Conservation (phyloP, 2,113 vertebrate genomes). For the Trinectes maculatus region DNA sequence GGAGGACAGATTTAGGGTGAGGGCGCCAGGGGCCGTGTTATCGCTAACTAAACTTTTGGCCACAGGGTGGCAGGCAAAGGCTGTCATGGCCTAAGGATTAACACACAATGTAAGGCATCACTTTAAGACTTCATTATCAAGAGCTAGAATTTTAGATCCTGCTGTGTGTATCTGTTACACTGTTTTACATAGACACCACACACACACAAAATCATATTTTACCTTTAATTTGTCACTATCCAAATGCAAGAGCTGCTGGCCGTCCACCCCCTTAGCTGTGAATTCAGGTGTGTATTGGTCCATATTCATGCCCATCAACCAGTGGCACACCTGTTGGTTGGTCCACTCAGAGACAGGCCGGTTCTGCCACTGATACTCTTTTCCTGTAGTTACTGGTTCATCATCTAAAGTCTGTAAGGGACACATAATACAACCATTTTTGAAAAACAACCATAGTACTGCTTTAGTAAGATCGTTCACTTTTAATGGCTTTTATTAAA, state of each 20-base stretch:
- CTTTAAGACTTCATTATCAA: no score
- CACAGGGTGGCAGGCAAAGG: conserved; percentile 65
- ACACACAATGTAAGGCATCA: no score
- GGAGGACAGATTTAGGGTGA: conserved; percentile 1
- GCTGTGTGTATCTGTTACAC: not conserved
- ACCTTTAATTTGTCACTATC: conserved; percentile 92
- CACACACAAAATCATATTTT: not conserved
- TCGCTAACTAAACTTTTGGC: conserved; percentile 9
- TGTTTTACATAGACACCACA: no score
- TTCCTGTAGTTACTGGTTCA: conserved; percentile 81
- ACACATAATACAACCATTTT: conserved; percentile 37
- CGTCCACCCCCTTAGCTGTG: conserved; percentile 84
- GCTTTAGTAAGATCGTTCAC: not conserved
- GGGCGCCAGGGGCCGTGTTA: not conserved
- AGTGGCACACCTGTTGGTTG: conserved; percentile 89
- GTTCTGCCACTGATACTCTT: conserved; percentile 91
- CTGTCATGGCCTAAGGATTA: no score
- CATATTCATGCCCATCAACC: conserved; percentile 91
- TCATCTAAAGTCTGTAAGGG: conserved; percentile 85
- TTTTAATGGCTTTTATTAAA: no score
- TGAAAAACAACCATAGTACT: not conserved
- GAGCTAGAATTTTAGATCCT: not conserved
- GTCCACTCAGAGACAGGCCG: conserved; percentile 89
- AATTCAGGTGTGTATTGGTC: conserved; percentile 90
- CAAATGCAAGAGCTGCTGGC: conserved; percentile 86